Percentiles rank a stretch among this genome's conserved stretches.
phyloP scores from a whole-genome alignment of 2,888 invertebrate genomes.

The Stenoptilia bipunctidactyla region DNA sequence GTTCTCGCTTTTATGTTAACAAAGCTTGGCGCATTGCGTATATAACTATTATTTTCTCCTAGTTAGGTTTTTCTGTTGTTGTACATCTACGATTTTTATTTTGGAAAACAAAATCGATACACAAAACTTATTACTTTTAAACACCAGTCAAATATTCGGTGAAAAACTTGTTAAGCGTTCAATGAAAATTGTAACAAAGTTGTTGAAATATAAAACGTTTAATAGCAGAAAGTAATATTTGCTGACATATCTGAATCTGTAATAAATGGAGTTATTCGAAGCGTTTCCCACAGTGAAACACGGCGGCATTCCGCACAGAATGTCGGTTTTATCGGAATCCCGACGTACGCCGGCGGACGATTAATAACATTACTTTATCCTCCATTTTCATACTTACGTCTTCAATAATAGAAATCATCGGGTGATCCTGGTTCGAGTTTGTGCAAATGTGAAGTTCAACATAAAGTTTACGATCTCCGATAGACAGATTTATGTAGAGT shows the following conservation, averaged over 20 bases:
- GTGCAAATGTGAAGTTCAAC: background rate
- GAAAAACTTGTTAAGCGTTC: too few relatives aligned
- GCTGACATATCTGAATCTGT: slow-evolving; percentile 1
- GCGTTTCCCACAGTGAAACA: background rate
- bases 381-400: background rate
- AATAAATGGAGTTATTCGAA: slow-evolving; percentile 1
- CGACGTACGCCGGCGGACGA: background rate
- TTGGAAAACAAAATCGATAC: too few relatives aligned
- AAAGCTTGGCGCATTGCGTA: slow-evolving; percentile 1
- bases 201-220: background rate
- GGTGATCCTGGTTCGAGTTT: background rate
- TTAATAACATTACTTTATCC: background rate
- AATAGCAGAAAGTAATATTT: background rate
- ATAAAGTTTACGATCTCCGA: background rate
- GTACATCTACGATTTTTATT: too few relatives aligned
- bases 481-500: too few relatives aligned
- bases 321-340: background rate
- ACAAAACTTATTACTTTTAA: too few relatives aligned
- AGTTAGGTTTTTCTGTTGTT: too few relatives aligned
- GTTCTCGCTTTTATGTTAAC: background rate
- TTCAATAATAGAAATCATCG: background rate
- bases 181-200: background rate
- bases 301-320: background rate
- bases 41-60: too few relatives aligned
- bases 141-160: too few relatives aligned